phyloP scores from a whole-genome alignment of 30 jellyfish, hydroid and myxozoan species.

The Turritopsis dohrnii region DNA sequence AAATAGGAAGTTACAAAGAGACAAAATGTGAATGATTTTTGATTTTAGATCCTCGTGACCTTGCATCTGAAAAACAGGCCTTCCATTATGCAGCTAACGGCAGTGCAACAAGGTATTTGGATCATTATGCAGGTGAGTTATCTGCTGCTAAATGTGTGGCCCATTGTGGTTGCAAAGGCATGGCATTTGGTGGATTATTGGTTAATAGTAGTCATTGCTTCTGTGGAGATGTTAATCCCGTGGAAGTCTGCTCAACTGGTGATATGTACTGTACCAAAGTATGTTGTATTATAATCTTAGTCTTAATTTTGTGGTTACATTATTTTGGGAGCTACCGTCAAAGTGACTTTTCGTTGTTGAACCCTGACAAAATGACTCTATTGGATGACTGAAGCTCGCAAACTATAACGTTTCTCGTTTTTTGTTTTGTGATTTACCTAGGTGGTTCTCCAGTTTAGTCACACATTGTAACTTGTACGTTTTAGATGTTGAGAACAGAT shows the following conservation, averaged over 20 bases:
- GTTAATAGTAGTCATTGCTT: conserved; percentile 36
- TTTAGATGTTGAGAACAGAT: conserved; percentile 41
- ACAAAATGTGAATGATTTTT: too few relatives aligned
- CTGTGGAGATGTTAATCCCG: conserved; percentile 46
- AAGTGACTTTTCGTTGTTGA: too few relatives aligned
- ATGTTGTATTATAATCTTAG: background rate
- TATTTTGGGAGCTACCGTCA: too few relatives aligned
- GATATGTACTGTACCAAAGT: background rate
- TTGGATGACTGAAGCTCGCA: too few relatives aligned
- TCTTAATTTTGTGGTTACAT: background rate
- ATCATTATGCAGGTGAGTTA: conserved; percentile 52
- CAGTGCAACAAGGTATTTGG: conserved; percentile 38
- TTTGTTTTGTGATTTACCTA: too few relatives aligned
- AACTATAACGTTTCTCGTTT: too few relatives aligned
- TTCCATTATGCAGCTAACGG: conserved; percentile 32
- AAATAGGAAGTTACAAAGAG: too few relatives aligned
- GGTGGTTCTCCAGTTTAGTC: too few relatives aligned
- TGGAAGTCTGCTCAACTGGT: background rate
- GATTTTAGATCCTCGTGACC: background rate
- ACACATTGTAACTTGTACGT: background rate
- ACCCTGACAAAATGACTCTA: too few relatives aligned
- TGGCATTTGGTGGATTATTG: conserved; percentile 46
- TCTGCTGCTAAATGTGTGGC: conserved; percentile 42
- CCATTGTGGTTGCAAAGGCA: conserved; percentile 51
- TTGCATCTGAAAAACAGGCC: background rate